phyloP scores from a whole-genome alignment of 2,797 vertebrate species.

The Coranthus polyacanthus region DNA sequence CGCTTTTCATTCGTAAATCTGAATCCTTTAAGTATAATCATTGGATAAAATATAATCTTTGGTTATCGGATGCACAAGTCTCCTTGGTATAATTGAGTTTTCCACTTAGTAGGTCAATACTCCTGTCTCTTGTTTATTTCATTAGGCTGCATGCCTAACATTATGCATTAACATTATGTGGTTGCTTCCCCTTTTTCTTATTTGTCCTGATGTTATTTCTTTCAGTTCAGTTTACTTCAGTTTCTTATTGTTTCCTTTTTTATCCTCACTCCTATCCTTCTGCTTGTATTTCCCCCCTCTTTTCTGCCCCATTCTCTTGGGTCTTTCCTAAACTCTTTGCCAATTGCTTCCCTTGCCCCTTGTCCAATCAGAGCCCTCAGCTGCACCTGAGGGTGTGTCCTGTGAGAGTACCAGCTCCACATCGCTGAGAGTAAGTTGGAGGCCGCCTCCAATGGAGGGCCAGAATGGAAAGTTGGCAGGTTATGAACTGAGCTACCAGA shows the following conservation, averaged over 20 bases:
- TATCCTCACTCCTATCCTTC: constrained; percentile 74
- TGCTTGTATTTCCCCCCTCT: constrained; percentile 67
- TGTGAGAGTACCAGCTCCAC: constrained; percentile 93
- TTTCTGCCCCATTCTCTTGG: constrained; percentile 42
- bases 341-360: constrained; percentile 85
- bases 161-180: constrained; percentile 60
- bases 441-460: constrained; percentile 89
- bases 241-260: constrained; percentile 79
- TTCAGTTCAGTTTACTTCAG: constrained; percentile 66
- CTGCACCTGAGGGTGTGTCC: constrained; percentile 93
- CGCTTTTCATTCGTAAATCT: constrained; percentile 67
- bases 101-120: constrained; percentile 77
- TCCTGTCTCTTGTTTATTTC: constrained; percentile 74
- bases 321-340: constrained; percentile 68
- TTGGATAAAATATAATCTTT: constrained; percentile 65
- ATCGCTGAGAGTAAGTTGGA: constrained; percentile 97
- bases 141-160: constrained; percentile 59
- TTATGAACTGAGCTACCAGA: constrained; percentile 92
- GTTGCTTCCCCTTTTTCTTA: constrained; percentile 38
- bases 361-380: constrained; percentile 92
- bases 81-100: constrained; percentile 82
- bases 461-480: constrained; percentile 91
- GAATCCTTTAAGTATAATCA: constrained; percentile 47
- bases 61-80: constrained; percentile 71
- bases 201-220: constrained; percentile 62